Evolutionary conservation across 2,113 vertebrate genomes (phyloP), one percentile per base, ranked within the genome.

Genomic region (Scopus umbretta): DNA sequence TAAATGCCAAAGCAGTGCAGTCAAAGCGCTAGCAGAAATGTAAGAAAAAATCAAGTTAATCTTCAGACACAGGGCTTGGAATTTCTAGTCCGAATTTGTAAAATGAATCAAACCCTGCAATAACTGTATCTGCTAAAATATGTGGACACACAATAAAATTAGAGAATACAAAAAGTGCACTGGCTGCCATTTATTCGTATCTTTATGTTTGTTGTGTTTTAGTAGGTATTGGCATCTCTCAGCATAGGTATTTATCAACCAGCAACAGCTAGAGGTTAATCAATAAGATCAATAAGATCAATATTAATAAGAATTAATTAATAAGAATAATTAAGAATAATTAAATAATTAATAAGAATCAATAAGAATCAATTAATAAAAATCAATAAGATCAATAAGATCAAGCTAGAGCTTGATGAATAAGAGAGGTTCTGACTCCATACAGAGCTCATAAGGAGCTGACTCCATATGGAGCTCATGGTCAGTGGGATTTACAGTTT

Each of bases 371-470:
- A n/a, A n/a, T n/a, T n/a, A n/a, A n/a, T n/a, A n/a, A n/a, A n/a
- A n/a, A n/a, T n/a, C n/a, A n/a, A n/a, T n/a, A n/a, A n/a, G n/a
- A n/a, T n/a, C n/a, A n/a, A n/a, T n/a, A n/a, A n/a, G n/a, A n/a
- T n/a, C n/a, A n/a, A n/a, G n/a, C n/a, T n/a, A n/a, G n/a, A n/a
- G 38, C 5, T 5, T 50, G 42, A 45, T 38, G 34, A 43, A 55
- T 8, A 22, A 53, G 27, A 53, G 21, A 29, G 13, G 19, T 19
- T 89, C 59, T 3, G 7, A 50, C 36, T 74, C 59, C 34, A 21
- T 6, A 16, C 0, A 2, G 29, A 75, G 26, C 36, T 92, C 26
- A 7, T 1, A n/a, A n/a, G n/a, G n/a, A n/a, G n/a, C 59, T 3
- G 7, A 50, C 36, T 74, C 59, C 34, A 21, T 6, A 16, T 0